Conservation (phyloP, 2,113 vertebrate species). For the Spilogale gracilis region DNA sequence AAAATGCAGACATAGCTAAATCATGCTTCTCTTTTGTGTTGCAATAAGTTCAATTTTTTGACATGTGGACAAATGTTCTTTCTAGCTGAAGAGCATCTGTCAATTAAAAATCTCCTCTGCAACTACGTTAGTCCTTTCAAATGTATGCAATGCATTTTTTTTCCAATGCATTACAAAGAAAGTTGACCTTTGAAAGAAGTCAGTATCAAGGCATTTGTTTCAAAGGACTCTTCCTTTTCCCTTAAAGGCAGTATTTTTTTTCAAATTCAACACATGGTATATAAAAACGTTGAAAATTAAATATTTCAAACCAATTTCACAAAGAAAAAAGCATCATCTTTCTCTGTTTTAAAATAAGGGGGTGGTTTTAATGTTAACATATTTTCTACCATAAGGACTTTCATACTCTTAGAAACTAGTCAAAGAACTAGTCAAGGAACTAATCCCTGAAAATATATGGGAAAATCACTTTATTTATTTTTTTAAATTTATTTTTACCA, state of each 20-base stretch:
- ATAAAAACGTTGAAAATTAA: constrained; percentile 29
- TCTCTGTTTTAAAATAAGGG: neutral
- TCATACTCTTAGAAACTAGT: constrained; percentile 8
- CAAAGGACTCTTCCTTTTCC: neutral
- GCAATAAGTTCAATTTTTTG: neutral
- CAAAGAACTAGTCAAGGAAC: neutral
- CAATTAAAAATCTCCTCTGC: neutral
- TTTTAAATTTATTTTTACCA: neutral
- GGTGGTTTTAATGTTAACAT: neutral
- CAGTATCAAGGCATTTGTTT: neutral
- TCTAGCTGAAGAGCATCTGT: neutral
- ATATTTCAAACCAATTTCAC: neutral
- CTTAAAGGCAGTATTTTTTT: neutral
- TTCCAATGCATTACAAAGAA: constrained; percentile 13
- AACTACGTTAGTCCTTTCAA: neutral
- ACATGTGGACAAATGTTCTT: neutral
- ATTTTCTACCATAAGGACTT: neutral
- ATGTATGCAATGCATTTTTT: neutral
- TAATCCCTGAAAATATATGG: neutral
- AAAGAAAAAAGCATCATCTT: neutral
- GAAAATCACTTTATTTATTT: neutral
- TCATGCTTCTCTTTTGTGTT: neutral
- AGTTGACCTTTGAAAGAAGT: neutral
- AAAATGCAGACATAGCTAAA: neutral
- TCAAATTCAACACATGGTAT: neutral